A percentile compares a stretch with the other conserved stretches of the same genome.
phyloP scores from a whole-genome alignment of 2,888 invertebrate genomes.

The Sinohyriopsis cumingii region DNA sequence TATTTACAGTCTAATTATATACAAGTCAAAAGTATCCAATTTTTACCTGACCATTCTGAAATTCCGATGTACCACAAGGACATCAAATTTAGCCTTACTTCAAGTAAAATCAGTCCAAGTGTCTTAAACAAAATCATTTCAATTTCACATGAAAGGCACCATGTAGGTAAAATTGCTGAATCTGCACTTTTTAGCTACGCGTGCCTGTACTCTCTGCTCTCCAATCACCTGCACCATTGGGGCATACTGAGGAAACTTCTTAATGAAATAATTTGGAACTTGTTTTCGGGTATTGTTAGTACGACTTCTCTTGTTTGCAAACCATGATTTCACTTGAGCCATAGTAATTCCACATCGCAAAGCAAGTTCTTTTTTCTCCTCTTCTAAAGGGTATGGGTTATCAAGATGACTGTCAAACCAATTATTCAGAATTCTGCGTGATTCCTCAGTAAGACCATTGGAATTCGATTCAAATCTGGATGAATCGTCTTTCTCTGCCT shows the following conservation, averaged over 20 bases:
- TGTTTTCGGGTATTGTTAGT: too few species aligned
- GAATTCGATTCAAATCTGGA: too few species aligned
- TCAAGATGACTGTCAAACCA: slow-evolving; percentile 54
- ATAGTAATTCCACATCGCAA: slow-evolving; percentile 45
- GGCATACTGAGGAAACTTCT: slow-evolving; percentile 52
- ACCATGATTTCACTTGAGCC: slow-evolving; percentile 62
- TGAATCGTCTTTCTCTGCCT: slow-evolving; percentile 8
- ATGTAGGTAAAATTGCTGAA: too few species aligned
- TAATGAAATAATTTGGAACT: too few species aligned
- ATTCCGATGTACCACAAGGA: too few species aligned
- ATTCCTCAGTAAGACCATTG: slow-evolving; percentile 36
- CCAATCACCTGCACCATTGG: slow-evolving; percentile 49
- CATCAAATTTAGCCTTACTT: too few species aligned
- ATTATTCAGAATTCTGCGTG: slow-evolving; percentile 43
- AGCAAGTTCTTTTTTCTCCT: slow-evolving; percentile 54
- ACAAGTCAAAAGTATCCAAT: too few species aligned
- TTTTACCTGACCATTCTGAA: too few species aligned
- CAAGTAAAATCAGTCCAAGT: too few species aligned
- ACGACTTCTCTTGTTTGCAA: slow-evolving; percentile 62
- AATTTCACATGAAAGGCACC: too few species aligned
- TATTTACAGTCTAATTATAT: too few species aligned
- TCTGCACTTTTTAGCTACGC: slow-evolving; percentile 5
- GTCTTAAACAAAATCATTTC: too few species aligned
- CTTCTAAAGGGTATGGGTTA: slow-evolving; percentile 59
- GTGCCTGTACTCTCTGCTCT: slow-evolving; percentile 41